Evolutionary conservation across 2,113 vertebrate genomes (phyloP).

Genomic region (Eudyptes chrysolophus): DNA sequence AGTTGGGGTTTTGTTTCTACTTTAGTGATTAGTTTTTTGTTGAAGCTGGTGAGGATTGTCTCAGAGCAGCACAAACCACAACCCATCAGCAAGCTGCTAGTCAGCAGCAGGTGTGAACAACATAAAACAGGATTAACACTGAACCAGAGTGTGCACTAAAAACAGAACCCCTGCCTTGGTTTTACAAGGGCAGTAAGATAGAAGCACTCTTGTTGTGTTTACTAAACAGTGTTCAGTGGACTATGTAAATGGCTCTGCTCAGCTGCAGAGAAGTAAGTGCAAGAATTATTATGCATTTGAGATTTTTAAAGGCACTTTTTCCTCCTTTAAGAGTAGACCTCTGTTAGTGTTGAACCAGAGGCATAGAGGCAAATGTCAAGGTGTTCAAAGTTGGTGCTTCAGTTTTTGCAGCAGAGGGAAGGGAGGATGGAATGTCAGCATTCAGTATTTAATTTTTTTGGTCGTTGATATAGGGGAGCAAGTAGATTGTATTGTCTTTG

Average conservation of each 20-base stretch:
- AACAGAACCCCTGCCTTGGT: conserved; percentile 78
- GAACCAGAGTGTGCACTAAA: conserved; percentile 78
- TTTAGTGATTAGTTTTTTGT: conserved; percentile 8
- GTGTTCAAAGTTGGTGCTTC: neutral
- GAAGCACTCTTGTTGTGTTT: conserved; percentile 68
- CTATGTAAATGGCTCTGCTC: conserved; percentile 58
- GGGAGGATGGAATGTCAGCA: neutral
- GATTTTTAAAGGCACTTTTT: conserved; percentile 9
- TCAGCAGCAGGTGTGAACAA: conserved; percentile 84
- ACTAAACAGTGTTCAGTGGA: conserved; percentile 74
- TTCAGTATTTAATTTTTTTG: neutral
- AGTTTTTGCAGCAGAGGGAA: neutral
- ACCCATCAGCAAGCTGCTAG: conserved; percentile 71
- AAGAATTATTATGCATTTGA: neutral
- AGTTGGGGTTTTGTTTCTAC: conserved; percentile 21
- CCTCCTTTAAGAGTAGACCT: neutral
- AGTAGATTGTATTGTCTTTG: neutral
- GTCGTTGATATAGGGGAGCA: neutral
- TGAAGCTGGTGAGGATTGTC: conserved; percentile 31
- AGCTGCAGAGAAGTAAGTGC: conserved; percentile 21
- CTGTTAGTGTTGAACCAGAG: neutral
- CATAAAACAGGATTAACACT: conserved; percentile 82
- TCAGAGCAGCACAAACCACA: conserved; percentile 64
- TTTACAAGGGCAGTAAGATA: conserved; percentile 61
- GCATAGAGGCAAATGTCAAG: neutral